Percentiles rank a stretch among this genome's conserved stretches.
These are phyloP conservation scores for Lycaon pictus DNA, from an alignment of 2,113 vertebrate species.

Conservation along the genomic window DNA sequence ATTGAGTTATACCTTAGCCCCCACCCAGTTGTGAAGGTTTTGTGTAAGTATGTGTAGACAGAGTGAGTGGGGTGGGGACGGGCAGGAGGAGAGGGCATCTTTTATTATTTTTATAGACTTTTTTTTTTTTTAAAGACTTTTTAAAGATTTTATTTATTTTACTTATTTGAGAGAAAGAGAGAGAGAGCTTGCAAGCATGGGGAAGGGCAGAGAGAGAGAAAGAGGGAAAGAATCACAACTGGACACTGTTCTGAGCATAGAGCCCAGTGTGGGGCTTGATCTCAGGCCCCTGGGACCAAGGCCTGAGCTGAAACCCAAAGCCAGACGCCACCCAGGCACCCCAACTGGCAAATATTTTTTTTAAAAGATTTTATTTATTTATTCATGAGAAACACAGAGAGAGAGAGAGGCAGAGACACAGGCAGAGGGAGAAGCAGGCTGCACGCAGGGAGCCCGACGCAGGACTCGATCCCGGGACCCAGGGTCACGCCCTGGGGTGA, in stretches of 20 bases:
- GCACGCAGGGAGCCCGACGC: no score
- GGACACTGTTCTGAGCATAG: not conserved
- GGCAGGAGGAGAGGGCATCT: not conserved
- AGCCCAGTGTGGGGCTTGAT: not conserved
- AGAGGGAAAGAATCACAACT: not conserved
- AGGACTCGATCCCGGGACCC: no score
- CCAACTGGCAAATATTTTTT: constrained; percentile 15
- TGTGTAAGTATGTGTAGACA: no score
- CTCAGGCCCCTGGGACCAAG: not conserved
- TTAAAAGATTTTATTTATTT: no score
- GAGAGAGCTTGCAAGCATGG: not conserved
- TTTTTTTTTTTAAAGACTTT: no score
- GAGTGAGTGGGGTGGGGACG: not conserved
- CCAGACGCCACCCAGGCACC: not conserved
- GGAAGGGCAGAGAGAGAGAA: not conserved
- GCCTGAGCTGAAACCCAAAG: not conserved
- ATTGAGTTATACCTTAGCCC: not conserved
- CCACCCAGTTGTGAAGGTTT: constrained; percentile 13
- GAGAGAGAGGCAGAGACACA: no score
- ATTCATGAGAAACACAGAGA: no score
- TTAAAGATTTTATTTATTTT: no score
- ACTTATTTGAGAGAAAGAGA: no score
- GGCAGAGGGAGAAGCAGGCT: no score
- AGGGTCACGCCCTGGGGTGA: no score
- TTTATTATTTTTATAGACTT: no score